phyloP scores from a whole-genome alignment of 2,888 invertebrate genomes.

The Clunio marinus region DNA sequence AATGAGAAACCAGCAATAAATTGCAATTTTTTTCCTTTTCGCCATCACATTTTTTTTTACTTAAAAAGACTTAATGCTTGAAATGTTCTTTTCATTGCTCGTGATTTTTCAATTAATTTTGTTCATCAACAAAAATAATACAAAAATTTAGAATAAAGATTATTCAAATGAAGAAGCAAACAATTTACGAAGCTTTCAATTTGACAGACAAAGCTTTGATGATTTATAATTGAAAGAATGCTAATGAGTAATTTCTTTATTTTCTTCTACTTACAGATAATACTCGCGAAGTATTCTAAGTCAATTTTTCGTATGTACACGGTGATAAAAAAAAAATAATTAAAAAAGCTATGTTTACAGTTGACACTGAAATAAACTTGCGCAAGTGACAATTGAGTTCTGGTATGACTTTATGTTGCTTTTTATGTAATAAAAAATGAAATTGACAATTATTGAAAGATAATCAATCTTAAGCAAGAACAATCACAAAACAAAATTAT shows the following conservation, averaged over 20 bases:
- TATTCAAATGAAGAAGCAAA: too few species aligned
- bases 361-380: too few species aligned
- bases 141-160: too few species aligned
- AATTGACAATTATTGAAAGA: too few species aligned
- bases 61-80: background rate
- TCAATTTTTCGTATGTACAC: conserved; percentile 28
- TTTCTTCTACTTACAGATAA: conserved; percentile 31
- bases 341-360: too few species aligned
- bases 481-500: too few species aligned
- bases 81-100: background rate
- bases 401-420: too few species aligned
- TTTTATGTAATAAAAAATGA: too few species aligned
- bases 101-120: background rate
- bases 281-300: conserved; percentile 37
- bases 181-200: background rate
- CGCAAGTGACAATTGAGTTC: too few species aligned
- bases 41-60: background rate
- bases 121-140: background rate
- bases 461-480: too few species aligned
- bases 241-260: conserved; percentile 2
- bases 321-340: conserved; percentile 10
- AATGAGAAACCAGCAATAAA: background rate
- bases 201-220: background rate
- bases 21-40: background rate
- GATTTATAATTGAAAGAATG: background rate